Evolutionary conservation across 2,797 vertebrate genomes (phyloP).

Genomic region (Acanthis flammea): DNA sequence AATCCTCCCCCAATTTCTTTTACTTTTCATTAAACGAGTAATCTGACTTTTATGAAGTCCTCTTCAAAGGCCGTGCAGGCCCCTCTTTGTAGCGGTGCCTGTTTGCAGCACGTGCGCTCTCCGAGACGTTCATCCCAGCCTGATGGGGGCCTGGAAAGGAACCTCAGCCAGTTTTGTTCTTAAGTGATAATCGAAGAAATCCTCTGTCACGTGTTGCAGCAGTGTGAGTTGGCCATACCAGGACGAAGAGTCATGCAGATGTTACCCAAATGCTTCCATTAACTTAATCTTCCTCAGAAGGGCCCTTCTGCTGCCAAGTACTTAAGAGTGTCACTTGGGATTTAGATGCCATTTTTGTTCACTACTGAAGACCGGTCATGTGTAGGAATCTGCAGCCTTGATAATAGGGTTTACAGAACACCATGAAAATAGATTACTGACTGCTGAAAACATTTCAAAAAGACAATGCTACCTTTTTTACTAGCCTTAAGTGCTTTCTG

Average conservation of each 20-base stretch:
- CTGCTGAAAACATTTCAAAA: constrained; percentile 32
- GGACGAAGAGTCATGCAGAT: constrained; percentile 67
- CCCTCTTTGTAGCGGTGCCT: background rate
- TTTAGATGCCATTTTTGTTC: constrained; percentile 72
- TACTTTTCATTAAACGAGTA: constrained; percentile 28
- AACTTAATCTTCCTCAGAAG: constrained; percentile 76
- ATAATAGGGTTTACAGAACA: constrained; percentile 66
- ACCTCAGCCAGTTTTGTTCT: constrained; percentile 66
- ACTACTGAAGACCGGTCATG: constrained; percentile 65
- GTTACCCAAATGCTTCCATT: constrained; percentile 73
- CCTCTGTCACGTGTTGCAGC: constrained; percentile 69
- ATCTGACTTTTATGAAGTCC: constrained; percentile 45
- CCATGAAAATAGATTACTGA: constrained; percentile 59
- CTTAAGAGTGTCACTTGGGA: constrained; percentile 71
- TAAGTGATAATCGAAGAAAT: constrained; percentile 72
- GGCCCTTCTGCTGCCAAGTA: constrained; percentile 72
- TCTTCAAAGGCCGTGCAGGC: background rate
- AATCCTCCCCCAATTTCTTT: background rate
- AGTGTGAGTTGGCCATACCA: constrained; percentile 68
- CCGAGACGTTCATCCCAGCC: background rate
- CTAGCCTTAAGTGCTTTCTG: background rate
- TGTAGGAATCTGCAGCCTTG: constrained; percentile 65
- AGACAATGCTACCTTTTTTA: constrained; percentile 32
- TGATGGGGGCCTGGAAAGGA: background rate
- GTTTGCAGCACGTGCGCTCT: background rate